Evolutionary conservation across 2,888 invertebrate genomes (phyloP), one percentile per base, ranked within the genome.

Genomic region (Endomychus coccineus): DNA sequence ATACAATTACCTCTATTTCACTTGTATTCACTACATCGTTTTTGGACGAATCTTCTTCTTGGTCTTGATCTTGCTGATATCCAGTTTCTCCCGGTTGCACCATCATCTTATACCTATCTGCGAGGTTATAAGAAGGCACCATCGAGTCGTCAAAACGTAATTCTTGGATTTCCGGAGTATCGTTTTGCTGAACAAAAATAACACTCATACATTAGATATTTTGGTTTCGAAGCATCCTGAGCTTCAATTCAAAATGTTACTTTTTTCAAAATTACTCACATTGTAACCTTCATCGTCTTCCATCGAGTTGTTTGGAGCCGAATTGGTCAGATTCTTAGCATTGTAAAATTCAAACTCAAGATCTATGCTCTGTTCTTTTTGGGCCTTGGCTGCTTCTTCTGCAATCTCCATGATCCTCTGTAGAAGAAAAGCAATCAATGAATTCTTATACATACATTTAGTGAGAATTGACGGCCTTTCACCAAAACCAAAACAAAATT

Each of bases 351-450:
- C 73, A 61, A 76, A 82, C 52, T 74, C 71, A 27, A 62, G 59
- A 51, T 79, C 76, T 9, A 64, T 62, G 43, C 67, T 63, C 33
- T 70, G 70, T 34, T 69, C 68, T 49, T 72, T 70, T 51, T 71
- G 74, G 12, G 75, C 72, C 45, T 81, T 71, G 1, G 87, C 86
- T 59, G 83, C 80, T 48, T 83, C 80, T 61, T 91, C 89, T 1
- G 90, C 90, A 4, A 83, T 81, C 61, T 90, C 89, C 69, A 89
- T 87, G 54, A 91, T 89, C 54, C 90, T 74, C 82, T 83, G 56
- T 3, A 28, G 28, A 31, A 3, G 16, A n/a, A n/a, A 30, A 29
- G 15, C 6, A 14, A 27, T 21, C 24, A 27, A n/a, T n/a, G n/a
- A n/a, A n/a, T n/a, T n/a, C n/a, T n/a, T n/a, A n/a, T n/a, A n/a